Base-by-base conservation (phyloP, 2,113 vertebrate genomes). In the Istiophorus platypterus region DNA sequence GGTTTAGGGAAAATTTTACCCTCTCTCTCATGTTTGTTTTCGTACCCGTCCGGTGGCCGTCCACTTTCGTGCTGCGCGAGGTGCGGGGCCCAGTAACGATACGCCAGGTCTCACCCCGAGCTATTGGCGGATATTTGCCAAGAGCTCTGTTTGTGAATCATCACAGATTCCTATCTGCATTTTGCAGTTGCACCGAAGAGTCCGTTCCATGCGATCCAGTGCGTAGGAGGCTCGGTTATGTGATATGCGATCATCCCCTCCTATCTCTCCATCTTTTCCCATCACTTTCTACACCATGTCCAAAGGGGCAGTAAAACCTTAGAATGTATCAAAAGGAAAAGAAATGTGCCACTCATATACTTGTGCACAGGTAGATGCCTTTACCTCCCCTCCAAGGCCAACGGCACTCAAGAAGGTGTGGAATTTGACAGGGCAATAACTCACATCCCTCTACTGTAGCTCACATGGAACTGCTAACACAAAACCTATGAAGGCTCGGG, bases 371-470 rank as follows among this genome's bases (percentile, higher is more conserved):
- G 72, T 78, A 63, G 27, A 85, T 42, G 37, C 66, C 41, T 85
- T 81, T 27, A 70, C 58, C 76, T 74, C 42, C 41, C 70, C 29
- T 72, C 29, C 80, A 72, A 82, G 62, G 69, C 81, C 85, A 81
- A 65, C 20, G 26, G 81, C 84, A 29, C 67, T 81, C 71, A 49
- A 49, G 65, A 84, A 90, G 88, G 92, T 93, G 93, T 91, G 92
- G 90, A 93, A 92, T 94, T 88, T 94, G 90, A 85, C 92, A 74
- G 34, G 62, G 76, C 76, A 42, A 78, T 89, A 92, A 89, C 67
- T 92, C 89, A 86, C 87, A 70, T 67, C 58, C 77, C 20, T 90
- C 82, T 85, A 87, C 91, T 89, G 91, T 90, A 86, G 85, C 81
- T 94, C 82, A 56, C 93, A 89, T 22, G 75, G 78, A 85, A 29